phyloP scores from a whole-genome alignment of 2,888 invertebrate species.

The Catocala fraxini region DNA sequence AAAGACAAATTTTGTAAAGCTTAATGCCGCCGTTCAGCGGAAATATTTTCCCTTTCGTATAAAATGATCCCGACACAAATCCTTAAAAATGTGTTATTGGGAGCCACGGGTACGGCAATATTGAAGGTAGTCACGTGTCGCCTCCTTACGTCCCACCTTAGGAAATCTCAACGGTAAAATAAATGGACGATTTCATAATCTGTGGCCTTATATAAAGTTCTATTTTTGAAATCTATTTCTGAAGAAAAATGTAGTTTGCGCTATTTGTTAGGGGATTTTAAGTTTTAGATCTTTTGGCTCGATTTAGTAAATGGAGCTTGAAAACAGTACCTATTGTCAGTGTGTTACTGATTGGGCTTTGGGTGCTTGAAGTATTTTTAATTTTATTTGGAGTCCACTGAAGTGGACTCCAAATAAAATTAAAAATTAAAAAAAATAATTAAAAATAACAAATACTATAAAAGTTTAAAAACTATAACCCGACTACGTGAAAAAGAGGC shows the following conservation, averaged over 20 bases:
- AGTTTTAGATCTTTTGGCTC: neutral
- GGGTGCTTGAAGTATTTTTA: neutral
- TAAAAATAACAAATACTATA: too few species aligned
- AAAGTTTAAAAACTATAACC: too few species aligned
- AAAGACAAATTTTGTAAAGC: conserved; percentile 58
- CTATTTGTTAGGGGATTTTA: too few species aligned
- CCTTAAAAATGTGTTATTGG: conserved; percentile 75
- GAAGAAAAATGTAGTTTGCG: neutral
- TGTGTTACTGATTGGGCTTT: neutral
- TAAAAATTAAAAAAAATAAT: too few species aligned
- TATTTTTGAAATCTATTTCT: conserved; percentile 21
- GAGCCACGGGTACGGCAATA: conserved; percentile 56
- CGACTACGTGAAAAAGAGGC: too few species aligned
- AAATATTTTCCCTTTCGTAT: conserved; percentile 67
- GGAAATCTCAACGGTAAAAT: conserved; percentile 48
- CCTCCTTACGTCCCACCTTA: conserved; percentile 35
- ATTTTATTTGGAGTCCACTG: too few species aligned
- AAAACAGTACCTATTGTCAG: neutral
- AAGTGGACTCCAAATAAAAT: too few species aligned
- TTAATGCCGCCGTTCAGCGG: conserved; percentile 62
- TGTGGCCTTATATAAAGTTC: conserved; percentile 32
- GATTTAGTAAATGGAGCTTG: neutral
- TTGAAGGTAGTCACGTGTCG: conserved; percentile 54
- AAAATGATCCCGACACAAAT: conserved; percentile 70
- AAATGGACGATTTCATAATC: conserved; percentile 55